Evolutionary conservation across 2,888 invertebrate genomes (phyloP).

Genomic region (Exocentrus adspersus): DNA sequence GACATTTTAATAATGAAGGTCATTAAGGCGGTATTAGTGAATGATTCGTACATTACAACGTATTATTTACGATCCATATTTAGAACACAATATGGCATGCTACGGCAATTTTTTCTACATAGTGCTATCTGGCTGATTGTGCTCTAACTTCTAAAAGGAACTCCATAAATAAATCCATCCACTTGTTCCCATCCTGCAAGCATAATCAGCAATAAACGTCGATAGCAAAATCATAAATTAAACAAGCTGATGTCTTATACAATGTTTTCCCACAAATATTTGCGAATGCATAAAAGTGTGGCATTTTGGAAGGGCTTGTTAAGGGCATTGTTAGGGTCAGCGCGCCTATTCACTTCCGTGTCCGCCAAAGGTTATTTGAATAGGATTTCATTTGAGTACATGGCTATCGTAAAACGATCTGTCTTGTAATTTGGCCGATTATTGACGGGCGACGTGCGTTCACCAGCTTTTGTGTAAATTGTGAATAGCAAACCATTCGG

Average conservation of each 20-base stretch:
- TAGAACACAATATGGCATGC: neutral
- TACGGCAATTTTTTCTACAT: neutral
- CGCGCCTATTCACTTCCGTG: conserved; percentile 38
- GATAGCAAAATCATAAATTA: conserved; percentile 28
- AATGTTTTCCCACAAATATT: conserved; percentile 38
- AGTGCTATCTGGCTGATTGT: neutral
- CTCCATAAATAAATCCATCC: neutral
- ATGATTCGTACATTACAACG: neutral
- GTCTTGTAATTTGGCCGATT: conserved; percentile 53
- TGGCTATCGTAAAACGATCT: conserved; percentile 52
- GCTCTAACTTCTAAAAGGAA: neutral
- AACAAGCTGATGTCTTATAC: conserved; percentile 18
- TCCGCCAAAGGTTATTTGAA: conserved; percentile 43
- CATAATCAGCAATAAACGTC: conserved; percentile 28
- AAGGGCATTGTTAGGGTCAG: conserved; percentile 50
- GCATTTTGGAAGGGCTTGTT: conserved; percentile 48
- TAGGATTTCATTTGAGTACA: conserved; percentile 45
- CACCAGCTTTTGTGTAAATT: conserved; percentile 29
- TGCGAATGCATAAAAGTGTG: conserved; percentile 39
- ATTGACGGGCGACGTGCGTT: conserved; percentile 51
- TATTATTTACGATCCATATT: neutral
- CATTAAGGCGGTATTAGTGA: too few species aligned
- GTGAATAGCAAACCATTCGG: conserved; percentile 33
- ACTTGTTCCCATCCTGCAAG: conserved; percentile 16
- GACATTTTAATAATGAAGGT: too few species aligned